Percentiles rank a stretch among this genome's conserved stretches.
Evolutionary conservation across 2,888 invertebrate species (phyloP).

Genomic region (Ptilodon capucinus): DNA sequence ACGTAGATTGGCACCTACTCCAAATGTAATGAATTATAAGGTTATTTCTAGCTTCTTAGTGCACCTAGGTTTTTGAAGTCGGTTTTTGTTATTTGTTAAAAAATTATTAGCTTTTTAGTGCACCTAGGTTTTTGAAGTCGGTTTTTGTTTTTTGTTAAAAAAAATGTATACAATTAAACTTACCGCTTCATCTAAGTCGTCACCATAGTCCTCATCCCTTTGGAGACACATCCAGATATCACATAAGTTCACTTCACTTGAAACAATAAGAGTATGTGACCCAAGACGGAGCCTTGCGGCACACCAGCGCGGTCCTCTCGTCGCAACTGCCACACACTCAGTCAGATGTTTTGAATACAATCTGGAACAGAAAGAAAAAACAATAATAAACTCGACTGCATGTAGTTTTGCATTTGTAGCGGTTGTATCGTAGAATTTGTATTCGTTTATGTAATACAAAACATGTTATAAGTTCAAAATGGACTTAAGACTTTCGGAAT

Average conservation of each 20-base stretch:
- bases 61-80: too few relatives aligned
- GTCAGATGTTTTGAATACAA: slow-evolving; percentile 77
- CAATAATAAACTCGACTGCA: slow-evolving; percentile 72
- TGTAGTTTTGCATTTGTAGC: slow-evolving; percentile 45
- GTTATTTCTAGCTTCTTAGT: too few relatives aligned
- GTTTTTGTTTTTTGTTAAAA: too few relatives aligned
- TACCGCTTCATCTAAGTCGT: slow-evolving; percentile 70
- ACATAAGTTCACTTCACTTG: slow-evolving; percentile 50
- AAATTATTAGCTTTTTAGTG: too few relatives aligned
- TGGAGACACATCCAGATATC: slow-evolving; percentile 78
- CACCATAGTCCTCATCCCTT: slow-evolving; percentile 67
- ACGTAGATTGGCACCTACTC: too few relatives aligned
- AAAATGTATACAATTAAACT: slow-evolving; percentile 30
- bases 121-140: too few relatives aligned
- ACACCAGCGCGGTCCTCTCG: slow-evolving; percentile 57
- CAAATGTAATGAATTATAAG: too few relatives aligned
- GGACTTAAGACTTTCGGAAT: neutral
- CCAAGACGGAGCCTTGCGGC: slow-evolving; percentile 58
- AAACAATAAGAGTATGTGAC: slow-evolving; percentile 38
- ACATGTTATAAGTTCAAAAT: slow-evolving; percentile 30
- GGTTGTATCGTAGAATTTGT: slow-evolving; percentile 33
- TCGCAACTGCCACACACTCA: slow-evolving; percentile 59
- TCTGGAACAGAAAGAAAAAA: slow-evolving; percentile 79
- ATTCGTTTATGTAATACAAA: slow-evolving; percentile 34
- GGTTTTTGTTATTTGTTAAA: too few relatives aligned